These are phyloP conservation scores for Eudyptes chrysolophus DNA, from an alignment of 2,113 vertebrate species.

Conservation along the genomic window DNA sequence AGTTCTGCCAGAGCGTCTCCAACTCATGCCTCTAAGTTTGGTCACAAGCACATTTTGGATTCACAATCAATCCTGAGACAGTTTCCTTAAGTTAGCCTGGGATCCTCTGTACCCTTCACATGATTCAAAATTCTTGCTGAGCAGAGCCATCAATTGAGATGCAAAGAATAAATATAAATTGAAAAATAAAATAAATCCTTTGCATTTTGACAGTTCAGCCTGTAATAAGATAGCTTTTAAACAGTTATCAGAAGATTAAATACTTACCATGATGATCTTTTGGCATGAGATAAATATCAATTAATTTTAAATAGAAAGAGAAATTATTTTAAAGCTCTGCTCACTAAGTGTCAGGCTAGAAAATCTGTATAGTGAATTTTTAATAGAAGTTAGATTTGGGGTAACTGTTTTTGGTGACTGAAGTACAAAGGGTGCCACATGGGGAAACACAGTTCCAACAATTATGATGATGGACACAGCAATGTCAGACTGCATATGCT, in stretches of 20 bases:
- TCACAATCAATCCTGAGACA: not conserved
- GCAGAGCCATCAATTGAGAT: not conserved
- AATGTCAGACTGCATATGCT: not conserved
- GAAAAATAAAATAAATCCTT: not conserved
- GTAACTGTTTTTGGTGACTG: not conserved
- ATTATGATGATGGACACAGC: not conserved
- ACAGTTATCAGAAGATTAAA: not conserved
- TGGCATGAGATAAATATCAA: not conserved
- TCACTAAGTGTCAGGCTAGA: not conserved
- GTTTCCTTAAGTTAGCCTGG: not conserved
- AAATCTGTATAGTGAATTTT: not conserved
- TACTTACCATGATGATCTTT: not conserved
- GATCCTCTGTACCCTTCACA: not conserved
- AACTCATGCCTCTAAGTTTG: not conserved
- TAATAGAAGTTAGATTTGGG: not conserved
- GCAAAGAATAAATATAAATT: not conserved
- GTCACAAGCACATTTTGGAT: not conserved
- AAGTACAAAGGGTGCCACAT: not conserved
- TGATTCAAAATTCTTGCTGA: not conserved
- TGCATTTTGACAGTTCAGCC: not conserved
- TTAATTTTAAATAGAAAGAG: not conserved
- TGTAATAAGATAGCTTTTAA: not conserved
- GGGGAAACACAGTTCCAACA: not conserved
- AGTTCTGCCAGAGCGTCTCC: not conserved
- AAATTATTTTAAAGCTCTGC: not conserved